Evolutionary conservation across 1,140 invertebrate genomes (phyloP).

Genomic region (Neodiprion lecontei): DNA sequence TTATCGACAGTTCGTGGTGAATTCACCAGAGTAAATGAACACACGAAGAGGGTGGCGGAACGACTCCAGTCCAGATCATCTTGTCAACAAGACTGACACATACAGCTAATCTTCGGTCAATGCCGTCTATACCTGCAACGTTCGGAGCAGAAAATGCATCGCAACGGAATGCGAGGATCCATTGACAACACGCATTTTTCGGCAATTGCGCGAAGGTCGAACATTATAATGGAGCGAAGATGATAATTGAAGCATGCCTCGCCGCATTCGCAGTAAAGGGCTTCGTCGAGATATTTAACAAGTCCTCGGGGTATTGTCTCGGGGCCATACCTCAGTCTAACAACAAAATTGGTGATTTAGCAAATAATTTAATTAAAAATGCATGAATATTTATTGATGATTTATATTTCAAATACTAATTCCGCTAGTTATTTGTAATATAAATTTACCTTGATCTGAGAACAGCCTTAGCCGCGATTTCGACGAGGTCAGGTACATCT

Average conservation of each 20-base stretch:
- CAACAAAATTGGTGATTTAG: conserved; percentile 33
- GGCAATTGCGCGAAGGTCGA: conserved; percentile 56
- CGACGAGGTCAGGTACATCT: conserved; percentile 43
- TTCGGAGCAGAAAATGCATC: conserved; percentile 68
- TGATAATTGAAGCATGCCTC: conserved; percentile 64
- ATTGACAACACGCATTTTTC: conserved; percentile 55
- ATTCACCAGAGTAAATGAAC: too few relatives aligned
- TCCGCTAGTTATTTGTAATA: conserved; percentile 30
- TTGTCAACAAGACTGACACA: too few relatives aligned
- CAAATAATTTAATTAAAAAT: conserved; percentile 20
- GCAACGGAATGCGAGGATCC: conserved; percentile 56
- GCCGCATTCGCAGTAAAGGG: conserved; percentile 69
- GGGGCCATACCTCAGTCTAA: conserved; percentile 63
- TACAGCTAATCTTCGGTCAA: too few relatives aligned
- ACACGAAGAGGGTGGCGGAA: too few relatives aligned
- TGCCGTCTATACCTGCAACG: too few relatives aligned
- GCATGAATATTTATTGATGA: conserved; percentile 8
- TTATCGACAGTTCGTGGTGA: too few relatives aligned
- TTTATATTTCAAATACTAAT: conserved; percentile 8
- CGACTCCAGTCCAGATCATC: too few relatives aligned
- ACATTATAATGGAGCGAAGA: conserved; percentile 50
- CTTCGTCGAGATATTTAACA: conserved; percentile 67
- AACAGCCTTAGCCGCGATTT: conserved; percentile 41
- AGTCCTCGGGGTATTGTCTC: conserved; percentile 67
- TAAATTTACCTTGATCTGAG: conserved; percentile 56